Evolutionary conservation across 2,113 vertebrate species (phyloP).

Genomic region (Hystrix brachyura): DNA sequence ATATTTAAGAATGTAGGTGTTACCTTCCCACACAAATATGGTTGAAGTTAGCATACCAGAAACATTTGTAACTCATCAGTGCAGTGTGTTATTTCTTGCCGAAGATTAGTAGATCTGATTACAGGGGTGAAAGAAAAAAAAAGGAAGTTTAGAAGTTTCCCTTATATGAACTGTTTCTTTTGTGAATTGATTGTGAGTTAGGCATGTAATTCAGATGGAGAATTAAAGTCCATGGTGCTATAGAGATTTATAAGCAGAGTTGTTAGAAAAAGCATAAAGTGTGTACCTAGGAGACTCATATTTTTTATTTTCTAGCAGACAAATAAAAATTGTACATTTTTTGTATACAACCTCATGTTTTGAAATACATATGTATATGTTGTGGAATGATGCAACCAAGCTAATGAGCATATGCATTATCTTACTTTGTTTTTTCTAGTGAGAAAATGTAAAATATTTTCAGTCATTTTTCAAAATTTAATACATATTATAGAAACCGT

Average conservation of each 20-base stretch:
- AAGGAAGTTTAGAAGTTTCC: conserved; percentile 48
- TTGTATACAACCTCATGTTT: neutral
- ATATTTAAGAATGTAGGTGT: conserved; percentile 72
- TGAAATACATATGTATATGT: neutral
- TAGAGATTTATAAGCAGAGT: neutral
- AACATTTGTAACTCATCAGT: conserved; percentile 79
- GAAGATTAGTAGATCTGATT: conserved; percentile 77
- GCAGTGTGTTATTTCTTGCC: conserved; percentile 76
- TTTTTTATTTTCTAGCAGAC: neutral
- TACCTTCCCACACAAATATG: conserved; percentile 70
- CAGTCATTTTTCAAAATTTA: neutral
- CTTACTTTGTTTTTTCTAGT: neutral
- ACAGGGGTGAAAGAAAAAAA: conserved; percentile 10
- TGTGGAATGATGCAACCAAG: neutral
- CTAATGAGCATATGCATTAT: neutral
- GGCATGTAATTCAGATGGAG: conserved; percentile 57
- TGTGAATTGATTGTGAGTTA: conserved; percentile 69
- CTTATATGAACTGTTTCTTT: conserved; percentile 67
- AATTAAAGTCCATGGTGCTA: neutral
- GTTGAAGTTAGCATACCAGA: conserved; percentile 75
- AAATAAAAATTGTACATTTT: neutral
- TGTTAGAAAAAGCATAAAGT: neutral
- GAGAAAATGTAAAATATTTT: neutral
- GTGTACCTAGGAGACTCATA: neutral
- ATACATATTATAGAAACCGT: neutral